phyloP scores from a whole-genome alignment of 1,140 invertebrate species.

The Aphelinus certus region DNA sequence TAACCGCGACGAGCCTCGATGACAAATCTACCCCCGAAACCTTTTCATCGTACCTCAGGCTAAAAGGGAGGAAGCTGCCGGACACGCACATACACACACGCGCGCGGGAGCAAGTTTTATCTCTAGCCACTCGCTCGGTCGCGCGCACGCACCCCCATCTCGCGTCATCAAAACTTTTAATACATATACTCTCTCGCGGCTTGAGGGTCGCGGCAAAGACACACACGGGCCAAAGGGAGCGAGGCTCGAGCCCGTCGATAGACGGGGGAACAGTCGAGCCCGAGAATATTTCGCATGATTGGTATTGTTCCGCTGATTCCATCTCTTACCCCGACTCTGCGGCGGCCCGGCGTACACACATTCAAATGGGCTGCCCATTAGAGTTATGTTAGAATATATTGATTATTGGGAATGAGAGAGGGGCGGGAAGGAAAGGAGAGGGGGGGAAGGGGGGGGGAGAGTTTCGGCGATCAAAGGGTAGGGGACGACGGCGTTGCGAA shows the following conservation, averaged over 20 bases:
- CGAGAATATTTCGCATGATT: conserved; percentile 63
- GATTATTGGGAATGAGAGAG: conserved; percentile 58
- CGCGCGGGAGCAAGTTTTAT: conserved; percentile 48
- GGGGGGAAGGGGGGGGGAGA: no score
- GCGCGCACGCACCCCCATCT: conserved; percentile 42
- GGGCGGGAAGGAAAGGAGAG: no score
- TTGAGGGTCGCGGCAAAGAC: conserved; percentile 47
- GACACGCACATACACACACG: conserved; percentile 50
- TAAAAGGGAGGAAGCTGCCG: conserved; percentile 32
- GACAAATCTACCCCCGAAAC: conserved; percentile 45
- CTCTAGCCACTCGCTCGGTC: conserved; percentile 29
- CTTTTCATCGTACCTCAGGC: conserved; percentile 41
- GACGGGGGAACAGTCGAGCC: conserved; percentile 39
- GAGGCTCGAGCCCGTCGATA: conserved; percentile 40
- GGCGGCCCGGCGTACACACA: conserved; percentile 52
- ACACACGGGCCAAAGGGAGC: conserved; percentile 48
- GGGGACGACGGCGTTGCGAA: conserved; percentile 53
- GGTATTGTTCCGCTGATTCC: conserved; percentile 57
- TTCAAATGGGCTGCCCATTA: conserved; percentile 66
- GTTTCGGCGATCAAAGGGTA: conserved; percentile 60
- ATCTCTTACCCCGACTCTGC: no score
- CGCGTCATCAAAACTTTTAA: conserved; percentile 61
- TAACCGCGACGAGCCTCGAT: conserved; percentile 41
- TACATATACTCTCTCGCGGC: conserved; percentile 55
- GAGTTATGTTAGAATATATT: conserved; percentile 67